Conservation (phyloP, 2,888 invertebrate genomes). For the Phaedon cochleariae region DNA sequence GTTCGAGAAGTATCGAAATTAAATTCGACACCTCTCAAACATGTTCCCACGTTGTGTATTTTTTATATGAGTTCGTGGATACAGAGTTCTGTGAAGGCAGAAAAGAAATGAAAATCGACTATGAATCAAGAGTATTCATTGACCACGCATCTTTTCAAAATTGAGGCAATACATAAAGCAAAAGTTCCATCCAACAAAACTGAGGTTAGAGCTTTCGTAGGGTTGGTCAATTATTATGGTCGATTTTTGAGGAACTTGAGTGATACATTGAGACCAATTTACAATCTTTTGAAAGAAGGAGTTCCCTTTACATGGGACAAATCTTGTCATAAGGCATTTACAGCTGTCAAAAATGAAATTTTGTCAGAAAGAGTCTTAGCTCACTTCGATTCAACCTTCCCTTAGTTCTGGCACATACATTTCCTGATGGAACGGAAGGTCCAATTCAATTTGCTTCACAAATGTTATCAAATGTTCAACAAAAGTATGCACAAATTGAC, state of each 20-base stretch:
- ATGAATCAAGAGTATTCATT: too few species aligned
- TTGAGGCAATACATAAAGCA: conserved; percentile 31
- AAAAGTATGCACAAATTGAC: conserved; percentile 30
- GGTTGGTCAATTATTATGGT: conserved; percentile 36
- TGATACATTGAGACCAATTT: conserved; percentile 9
- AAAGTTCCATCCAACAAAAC: conserved; percentile 22
- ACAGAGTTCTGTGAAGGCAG: too few species aligned
- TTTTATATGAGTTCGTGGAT: too few species aligned
- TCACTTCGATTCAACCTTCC: conserved; percentile 26
- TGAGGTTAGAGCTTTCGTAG: conserved; percentile 29
- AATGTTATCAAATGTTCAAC: conserved; percentile 13
- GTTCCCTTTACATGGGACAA: too few species aligned
- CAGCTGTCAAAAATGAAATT: conserved; percentile 11
- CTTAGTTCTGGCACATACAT: conserved; percentile 16
- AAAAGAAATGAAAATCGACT: too few species aligned
- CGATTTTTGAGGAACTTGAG: conserved; percentile 28
- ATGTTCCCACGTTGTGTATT: too few species aligned
- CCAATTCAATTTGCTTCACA: conserved; percentile 28
- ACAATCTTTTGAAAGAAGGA: conserved; percentile 13
- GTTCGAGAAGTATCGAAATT: too few species aligned
- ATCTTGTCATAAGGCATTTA: conserved; percentile 30
- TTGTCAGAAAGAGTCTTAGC: not conserved
- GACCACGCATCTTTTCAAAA: too few species aligned
- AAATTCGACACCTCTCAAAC: too few species aligned
- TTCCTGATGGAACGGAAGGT: conserved; percentile 24